Evolutionary conservation across 2,113 vertebrate species (phyloP).

Genomic region (Aphyosemion australe): DNA sequence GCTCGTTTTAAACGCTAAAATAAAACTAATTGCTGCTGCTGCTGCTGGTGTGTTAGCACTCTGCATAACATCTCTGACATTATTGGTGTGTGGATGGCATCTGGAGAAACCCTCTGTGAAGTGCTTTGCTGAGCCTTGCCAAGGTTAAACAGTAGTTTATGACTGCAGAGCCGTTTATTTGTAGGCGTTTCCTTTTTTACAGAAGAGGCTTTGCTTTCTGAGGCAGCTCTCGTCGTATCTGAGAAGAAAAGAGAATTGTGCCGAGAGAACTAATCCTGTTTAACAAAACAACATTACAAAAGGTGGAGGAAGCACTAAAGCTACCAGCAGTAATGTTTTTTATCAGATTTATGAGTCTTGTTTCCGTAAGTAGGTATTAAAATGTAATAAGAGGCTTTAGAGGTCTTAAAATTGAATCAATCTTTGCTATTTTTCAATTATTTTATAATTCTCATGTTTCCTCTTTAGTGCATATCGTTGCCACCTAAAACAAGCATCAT

Average conservation of each 20-base stretch:
- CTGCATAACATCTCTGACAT: background rate
- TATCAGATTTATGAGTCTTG: background rate
- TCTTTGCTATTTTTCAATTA: background rate
- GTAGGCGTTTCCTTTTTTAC: background rate
- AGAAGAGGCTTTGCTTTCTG: background rate
- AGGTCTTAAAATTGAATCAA: background rate
- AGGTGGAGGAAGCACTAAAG: background rate
- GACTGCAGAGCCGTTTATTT: background rate
- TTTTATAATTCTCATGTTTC: background rate
- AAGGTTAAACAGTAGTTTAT: fast-evolving
- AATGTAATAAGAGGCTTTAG: background rate
- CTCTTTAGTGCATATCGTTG: constrained; percentile 1
- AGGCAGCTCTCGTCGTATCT: too few relatives aligned
- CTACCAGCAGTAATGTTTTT: background rate
- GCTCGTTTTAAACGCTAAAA: background rate
- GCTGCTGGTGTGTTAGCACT: background rate
- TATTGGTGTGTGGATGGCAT: too few relatives aligned
- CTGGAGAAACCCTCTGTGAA: background rate
- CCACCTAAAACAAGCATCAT: constrained; percentile 3
- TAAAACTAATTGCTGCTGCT: background rate
- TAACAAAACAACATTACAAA: background rate
- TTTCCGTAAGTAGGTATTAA: background rate
- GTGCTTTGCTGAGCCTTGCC: background rate
- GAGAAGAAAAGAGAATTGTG: background rate
- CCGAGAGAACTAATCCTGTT: background rate